These are phyloP conservation scores for Epinotia demarniana DNA, from an alignment of 2,888 invertebrate species.

Conservation along the genomic window DNA sequence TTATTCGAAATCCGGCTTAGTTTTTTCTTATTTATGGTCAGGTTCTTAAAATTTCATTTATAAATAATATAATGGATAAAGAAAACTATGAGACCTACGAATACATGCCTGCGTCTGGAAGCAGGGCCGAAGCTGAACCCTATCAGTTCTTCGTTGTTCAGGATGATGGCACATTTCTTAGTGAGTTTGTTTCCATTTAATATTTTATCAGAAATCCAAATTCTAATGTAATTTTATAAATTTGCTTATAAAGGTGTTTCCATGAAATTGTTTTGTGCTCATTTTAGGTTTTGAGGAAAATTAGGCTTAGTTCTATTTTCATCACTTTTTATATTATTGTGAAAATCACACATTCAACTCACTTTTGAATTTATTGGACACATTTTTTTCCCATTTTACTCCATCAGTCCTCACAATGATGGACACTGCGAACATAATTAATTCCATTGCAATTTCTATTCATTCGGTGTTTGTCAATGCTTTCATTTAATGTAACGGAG, in stretches of 20 bases:
- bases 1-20: not conserved
- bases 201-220: no score
- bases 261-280: no score
- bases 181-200: slow-evolving; percentile 52
- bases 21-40: not conserved
- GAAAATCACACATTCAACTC: not conserved
- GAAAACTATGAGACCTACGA: slow-evolving; percentile 70
- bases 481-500: not conserved
- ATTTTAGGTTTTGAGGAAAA: no score
- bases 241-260: no score
- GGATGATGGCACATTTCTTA: slow-evolving; percentile 71
- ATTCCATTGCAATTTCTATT: not conserved
- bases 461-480: not conserved
- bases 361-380: not conserved
- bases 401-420: no score
- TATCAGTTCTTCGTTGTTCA: slow-evolving; percentile 74
- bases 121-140: slow-evolving; percentile 55
- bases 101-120: slow-evolving; percentile 57
- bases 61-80: slow-evolving; percentile 65
- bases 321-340: not conserved
- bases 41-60: not conserved
- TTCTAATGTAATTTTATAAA: no score
- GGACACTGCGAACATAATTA: no score
- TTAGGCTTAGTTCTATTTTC: no score
- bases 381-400: not conserved